Evolutionary conservation across 2,888 invertebrate species (phyloP).

Genomic region (Brassicogethes aeneus): DNA sequence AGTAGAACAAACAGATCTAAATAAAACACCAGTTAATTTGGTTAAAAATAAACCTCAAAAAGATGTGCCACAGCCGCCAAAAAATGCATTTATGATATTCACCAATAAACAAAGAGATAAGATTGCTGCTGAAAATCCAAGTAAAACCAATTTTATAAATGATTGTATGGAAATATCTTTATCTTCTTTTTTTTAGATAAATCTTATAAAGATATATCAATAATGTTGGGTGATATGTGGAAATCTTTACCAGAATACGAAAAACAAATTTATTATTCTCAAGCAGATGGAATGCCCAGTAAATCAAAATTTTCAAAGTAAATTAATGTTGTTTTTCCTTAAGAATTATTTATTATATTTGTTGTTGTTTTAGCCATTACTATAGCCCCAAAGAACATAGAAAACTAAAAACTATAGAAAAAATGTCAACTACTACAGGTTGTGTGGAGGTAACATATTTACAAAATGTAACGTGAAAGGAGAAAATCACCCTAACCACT

Average conservation of each 20-base stretch:
- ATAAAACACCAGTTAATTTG: no score
- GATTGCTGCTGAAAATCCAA: conserved; percentile 39
- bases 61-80: no score
- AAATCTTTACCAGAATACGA: conserved; percentile 37
- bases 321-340: no score
- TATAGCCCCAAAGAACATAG: conserved; percentile 1
- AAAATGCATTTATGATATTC: conserved; percentile 47
- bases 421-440: no score
- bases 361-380: neutral
- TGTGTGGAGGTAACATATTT: no score
- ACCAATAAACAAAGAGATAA: conserved; percentile 44
- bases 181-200: conserved; percentile 29
- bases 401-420: no score
- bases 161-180: neutral
- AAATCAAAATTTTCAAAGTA: conserved; percentile 33
- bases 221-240: conserved; percentile 44
- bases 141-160: conserved; percentile 17
- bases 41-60: no score
- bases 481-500: no score
- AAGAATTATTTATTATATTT: no score
- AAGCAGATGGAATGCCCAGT: conserved; percentile 40
- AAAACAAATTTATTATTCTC: conserved; percentile 39
- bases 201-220: conserved; percentile 44
- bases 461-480: no score
- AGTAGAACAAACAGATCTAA: conserved; percentile 38